phyloP scores from a whole-genome alignment of 2,888 invertebrate species.

The Ichneumon xanthorius region DNA sequence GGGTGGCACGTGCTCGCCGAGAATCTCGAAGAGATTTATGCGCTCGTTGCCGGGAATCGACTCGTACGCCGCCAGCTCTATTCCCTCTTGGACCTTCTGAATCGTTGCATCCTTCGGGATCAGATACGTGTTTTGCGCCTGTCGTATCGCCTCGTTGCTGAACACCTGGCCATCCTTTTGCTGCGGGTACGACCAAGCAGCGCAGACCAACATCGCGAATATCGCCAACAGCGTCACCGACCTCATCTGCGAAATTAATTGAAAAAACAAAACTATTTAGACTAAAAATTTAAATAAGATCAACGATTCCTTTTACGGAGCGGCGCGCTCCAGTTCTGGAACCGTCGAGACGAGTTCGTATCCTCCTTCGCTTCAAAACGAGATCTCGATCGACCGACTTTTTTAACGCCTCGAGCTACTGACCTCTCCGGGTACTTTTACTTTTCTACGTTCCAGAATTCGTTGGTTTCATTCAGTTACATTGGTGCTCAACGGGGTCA shows the following conservation, averaged over 20 bases:
- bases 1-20: conserved; percentile 94
- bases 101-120: conserved; percentile 95
- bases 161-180: conserved; percentile 92
- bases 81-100: conserved; percentile 94
- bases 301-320: not conserved
- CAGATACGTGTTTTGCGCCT: conserved; percentile 93
- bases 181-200: conserved; percentile 88
- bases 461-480: not conserved
- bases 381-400: conserved; percentile 50
- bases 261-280: not conserved
- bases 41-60: conserved; percentile 94
- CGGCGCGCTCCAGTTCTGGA: conserved; percentile 22
- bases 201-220: conserved; percentile 85
- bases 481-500: not conserved
- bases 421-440: conserved; percentile 56
- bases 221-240: conserved; percentile 77
- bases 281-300: not conserved
- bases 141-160: conserved; percentile 94
- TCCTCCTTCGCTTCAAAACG: conserved; percentile 24
- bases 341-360: conserved; percentile 21
- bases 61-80: conserved; percentile 94
- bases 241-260: conserved; percentile 79
- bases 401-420: conserved; percentile 38
- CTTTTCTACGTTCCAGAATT: conserved; percentile 42
- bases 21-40: conserved; percentile 93